These are phyloP conservation scores for Nanorana parkeri DNA, from an alignment of 2,113 vertebrate genomes.

Conservation along the genomic window DNA sequence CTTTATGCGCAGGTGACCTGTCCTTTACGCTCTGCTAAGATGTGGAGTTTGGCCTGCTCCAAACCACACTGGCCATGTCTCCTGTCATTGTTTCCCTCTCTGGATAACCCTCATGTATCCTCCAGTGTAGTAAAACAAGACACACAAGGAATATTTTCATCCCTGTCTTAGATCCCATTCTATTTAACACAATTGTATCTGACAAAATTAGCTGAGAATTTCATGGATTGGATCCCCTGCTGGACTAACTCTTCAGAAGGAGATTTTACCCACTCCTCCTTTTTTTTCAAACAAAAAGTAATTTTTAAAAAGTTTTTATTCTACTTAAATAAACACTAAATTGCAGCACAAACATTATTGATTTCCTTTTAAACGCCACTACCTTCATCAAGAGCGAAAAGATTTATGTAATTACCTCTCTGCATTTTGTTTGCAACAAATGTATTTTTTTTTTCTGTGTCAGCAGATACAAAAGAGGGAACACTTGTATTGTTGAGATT, in stretches of 20 bases:
- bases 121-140: too few relatives aligned
- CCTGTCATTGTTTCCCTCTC: too few relatives aligned
- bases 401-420: conserved; percentile 84
- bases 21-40: too few relatives aligned
- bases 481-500: conserved; percentile 78
- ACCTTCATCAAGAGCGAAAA: conserved; percentile 81
- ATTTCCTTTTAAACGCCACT: conserved; percentile 75
- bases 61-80: too few relatives aligned
- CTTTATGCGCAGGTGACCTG: too few relatives aligned
- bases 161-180: too few relatives aligned
- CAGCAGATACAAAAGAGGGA: conserved; percentile 79
- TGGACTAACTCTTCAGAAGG: background rate
- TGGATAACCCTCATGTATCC: too few relatives aligned
- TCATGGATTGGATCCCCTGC: background rate
- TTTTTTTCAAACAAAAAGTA: conserved; percentile 67
- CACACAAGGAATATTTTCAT: too few relatives aligned
- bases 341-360: conserved; percentile 74
- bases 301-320: conserved; percentile 80
- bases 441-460: conserved; percentile 77
- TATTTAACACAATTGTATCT: background rate
- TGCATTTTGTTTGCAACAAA: conserved; percentile 78
- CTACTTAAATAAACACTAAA: conserved; percentile 78
- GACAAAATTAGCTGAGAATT: background rate
- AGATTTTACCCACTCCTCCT: background rate
- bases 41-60: too few relatives aligned